Conservation (phyloP, 2,888 invertebrate genomes). For the Cheilosia urbana region DNA sequence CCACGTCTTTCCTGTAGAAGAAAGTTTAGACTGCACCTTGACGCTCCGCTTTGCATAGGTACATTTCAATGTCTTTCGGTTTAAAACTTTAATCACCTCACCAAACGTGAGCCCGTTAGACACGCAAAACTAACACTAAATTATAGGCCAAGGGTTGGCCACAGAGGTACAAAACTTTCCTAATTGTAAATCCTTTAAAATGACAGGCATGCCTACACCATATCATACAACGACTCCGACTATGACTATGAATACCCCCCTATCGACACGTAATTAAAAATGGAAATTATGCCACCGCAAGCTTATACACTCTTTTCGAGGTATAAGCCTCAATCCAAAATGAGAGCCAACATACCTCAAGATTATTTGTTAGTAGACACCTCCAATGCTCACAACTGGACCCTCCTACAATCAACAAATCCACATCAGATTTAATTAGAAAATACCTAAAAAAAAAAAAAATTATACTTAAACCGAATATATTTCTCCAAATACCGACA, state of each 20-base stretch:
- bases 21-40: no score
- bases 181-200: no score
- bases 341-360: conserved; percentile 12
- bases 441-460: conserved; percentile 13
- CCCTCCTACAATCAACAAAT: conserved; percentile 61
- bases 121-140: no score
- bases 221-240: no score
- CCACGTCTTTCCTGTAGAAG: no score
- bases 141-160: no score
- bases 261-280: conserved; percentile 47
- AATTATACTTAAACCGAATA: conserved; percentile 42
- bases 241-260: background rate
- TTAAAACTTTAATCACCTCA: no score
- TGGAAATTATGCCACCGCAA: conserved; percentile 55
- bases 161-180: no score
- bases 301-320: conserved; percentile 6
- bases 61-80: no score
- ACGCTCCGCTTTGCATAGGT: no score
- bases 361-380: conserved; percentile 10
- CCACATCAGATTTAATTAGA: conserved; percentile 54
- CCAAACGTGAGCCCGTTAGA: no score
- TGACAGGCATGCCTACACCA: no score
- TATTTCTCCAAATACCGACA: conserved; percentile 64
- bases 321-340: background rate
- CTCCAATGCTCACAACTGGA: background rate